These are phyloP conservation scores for Magallana gigas DNA, from an alignment of 1,140 invertebrate genomes.

Conservation along the genomic window DNA sequence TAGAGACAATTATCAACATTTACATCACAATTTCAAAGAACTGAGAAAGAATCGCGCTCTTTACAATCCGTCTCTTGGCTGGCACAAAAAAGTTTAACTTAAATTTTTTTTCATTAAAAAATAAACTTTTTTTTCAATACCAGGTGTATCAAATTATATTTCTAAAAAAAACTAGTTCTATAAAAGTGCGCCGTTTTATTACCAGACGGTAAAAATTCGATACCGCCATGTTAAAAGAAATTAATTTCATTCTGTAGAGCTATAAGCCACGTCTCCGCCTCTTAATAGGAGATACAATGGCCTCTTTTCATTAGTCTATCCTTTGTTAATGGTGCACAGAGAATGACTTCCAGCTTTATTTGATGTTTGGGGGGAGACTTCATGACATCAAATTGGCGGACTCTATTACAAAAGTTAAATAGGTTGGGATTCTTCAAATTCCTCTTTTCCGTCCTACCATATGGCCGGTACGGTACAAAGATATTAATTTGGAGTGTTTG, in stretches of 20 bases:
- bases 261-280: neutral
- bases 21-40: neutral
- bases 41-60: neutral
- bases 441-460: neutral
- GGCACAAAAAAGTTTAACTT: neutral
- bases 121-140: neutral
- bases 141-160: constrained; percentile 17
- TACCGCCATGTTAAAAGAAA: constrained; percentile 21
- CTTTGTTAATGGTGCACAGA: neutral
- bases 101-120: neutral
- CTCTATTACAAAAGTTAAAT: constrained; percentile 24
- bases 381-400: constrained; percentile 9
- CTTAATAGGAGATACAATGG: neutral
- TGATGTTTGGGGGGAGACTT: constrained; percentile 5
- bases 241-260: constrained; percentile 8
- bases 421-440: neutral
- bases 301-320: constrained; percentile 6
- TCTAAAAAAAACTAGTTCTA: neutral
- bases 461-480: neutral
- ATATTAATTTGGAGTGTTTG: neutral
- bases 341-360: constrained; percentile 11
- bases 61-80: neutral
- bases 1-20: neutral
- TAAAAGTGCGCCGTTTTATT: neutral
- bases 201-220: constrained; percentile 28